Conservation (phyloP, 2,113 vertebrate species). For the Gopherus flavomarginatus region DNA sequence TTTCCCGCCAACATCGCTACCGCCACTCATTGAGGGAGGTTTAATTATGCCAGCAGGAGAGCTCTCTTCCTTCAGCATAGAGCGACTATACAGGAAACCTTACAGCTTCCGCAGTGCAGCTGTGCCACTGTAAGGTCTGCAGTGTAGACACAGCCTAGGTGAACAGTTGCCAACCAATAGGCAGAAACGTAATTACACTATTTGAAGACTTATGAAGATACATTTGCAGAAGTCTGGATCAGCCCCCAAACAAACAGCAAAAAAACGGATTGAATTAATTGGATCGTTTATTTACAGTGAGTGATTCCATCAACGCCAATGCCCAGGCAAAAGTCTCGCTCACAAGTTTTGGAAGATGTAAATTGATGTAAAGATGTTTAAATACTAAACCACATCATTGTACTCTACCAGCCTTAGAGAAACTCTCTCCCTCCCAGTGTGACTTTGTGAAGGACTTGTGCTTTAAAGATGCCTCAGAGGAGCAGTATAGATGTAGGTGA, state of each 20-base stretch:
- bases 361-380: not conserved
- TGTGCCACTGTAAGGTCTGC: no score
- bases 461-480: not conserved
- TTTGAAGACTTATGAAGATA: not conserved
- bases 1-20: no score
- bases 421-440: not conserved
- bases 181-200: not conserved
- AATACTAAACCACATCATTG: not conserved
- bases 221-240: not conserved
- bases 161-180: constrained; percentile 12
- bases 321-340: not conserved
- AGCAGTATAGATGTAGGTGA: not conserved
- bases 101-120: no score
- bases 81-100: no score
- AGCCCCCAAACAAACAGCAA: constrained; percentile 22
- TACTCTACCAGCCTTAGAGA: not conserved
- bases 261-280: constrained; percentile 21
- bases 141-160: not conserved
- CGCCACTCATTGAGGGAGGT: no score
- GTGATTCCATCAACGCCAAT: not conserved
- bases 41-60: no score
- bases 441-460: not conserved
- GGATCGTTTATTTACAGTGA: not conserved
- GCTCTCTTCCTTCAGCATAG: no score
- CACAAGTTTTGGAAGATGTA: not conserved